Evolutionary conservation across 2,888 invertebrate genomes (phyloP).

Genomic region (Drosophila nr. perissopoda): DNA sequence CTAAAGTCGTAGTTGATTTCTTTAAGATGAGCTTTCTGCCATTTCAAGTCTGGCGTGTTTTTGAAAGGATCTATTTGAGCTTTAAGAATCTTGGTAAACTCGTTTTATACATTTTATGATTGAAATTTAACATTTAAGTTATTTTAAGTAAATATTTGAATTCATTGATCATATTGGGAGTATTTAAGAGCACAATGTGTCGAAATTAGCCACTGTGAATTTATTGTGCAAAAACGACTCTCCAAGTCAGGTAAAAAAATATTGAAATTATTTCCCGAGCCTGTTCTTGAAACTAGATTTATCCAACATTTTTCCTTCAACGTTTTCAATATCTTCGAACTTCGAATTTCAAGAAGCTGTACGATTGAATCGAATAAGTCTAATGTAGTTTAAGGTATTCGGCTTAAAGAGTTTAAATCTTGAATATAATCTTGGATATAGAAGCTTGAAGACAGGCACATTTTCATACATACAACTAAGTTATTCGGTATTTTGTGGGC

Average conservation of each 20-base stretch:
- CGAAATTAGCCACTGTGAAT: not conserved
- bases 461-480: not conserved
- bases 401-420: not conserved
- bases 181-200: not conserved
- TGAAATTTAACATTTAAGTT: not conserved
- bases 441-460: not conserved
- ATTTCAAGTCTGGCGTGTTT: conserved; percentile 72
- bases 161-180: not conserved
- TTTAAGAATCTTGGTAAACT: conserved; percentile 78
- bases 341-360: not conserved
- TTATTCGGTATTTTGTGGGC: not conserved
- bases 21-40: conserved; percentile 7
- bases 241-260: not conserved
- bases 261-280: not conserved
- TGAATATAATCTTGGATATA: too few relatives aligned
- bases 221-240: too few relatives aligned
- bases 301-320: not conserved
- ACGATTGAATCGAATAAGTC: not conserved
- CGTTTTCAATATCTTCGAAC: not conserved
- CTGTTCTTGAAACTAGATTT: not conserved
- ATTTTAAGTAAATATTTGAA: too few relatives aligned
- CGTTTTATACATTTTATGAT: not conserved
- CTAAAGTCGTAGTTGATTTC: not conserved
- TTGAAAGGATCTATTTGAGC: conserved; percentile 72
- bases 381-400: not conserved